Evolutionary conservation across 2,113 vertebrate genomes (phyloP), one percentile per base, ranked within the genome.

Genomic region (Mugil cephalus): DNA sequence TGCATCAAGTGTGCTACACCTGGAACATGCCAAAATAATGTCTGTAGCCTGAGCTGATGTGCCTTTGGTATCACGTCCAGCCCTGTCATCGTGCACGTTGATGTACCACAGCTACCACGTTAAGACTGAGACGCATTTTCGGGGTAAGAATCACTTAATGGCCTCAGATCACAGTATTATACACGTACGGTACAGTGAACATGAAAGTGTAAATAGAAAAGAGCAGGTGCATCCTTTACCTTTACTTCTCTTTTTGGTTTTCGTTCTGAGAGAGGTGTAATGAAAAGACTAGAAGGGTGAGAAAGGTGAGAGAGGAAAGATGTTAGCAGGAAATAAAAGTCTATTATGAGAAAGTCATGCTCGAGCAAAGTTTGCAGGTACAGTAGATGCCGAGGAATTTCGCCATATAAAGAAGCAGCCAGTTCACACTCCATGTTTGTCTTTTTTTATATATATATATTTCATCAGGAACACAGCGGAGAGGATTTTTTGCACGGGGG

Each of bases 181-280:
- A 13, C 0, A 55, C 3, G 4, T n/a, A n/a, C n/a, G n/a, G n/a
- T n/a, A n/a, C n/a, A n/a, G n/a, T 17, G 1, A 46, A 7, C 13
- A 19, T 0, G 45, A 35, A 24, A 60, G 7, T 4, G 6, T 48
- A 14, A 43, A 2, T 14, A 55, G 3, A 48, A 58, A 30, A 65
- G 7, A 69, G 11, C 36, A 45, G 42, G 30, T 10, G 39, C n/a
- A 76, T 8, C 2, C 1, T 61, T 85, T 93, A 98, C 96, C 96
- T 95, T 96, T 96, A 80, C 94, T 94, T 94, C 95, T 95, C 93
- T 94, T 96, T 93, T 94, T 96, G 94, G 93, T 94, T 95, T 96
- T 98, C 59, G 94, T 94, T 92, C 95, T 95, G 93, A 96, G 87
- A 77, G 96, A 96, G 85, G 95, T 94, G 85, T 95, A 95, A 91